A percentile compares a stretch with the other conserved stretches of the same genome.
phyloP scores from a whole-genome alignment of 2,888 invertebrate genomes.

The Acheta domesticus region DNA sequence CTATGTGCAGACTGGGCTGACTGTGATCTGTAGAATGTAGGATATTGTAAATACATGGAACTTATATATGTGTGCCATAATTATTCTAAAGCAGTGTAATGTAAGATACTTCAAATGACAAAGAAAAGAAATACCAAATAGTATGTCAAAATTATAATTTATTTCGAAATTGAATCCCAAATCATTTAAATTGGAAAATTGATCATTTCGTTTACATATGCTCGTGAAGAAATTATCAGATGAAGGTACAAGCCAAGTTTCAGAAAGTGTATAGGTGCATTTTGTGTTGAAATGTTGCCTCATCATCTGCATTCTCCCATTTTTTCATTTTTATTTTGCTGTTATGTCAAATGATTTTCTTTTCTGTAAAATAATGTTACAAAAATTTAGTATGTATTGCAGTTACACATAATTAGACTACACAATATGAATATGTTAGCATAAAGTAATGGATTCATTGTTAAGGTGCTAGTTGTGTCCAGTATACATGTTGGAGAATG shows the following conservation, averaged over 20 bases:
- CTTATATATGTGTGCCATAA: neutral
- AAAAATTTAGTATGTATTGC: neutral
- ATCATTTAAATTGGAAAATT: neutral
- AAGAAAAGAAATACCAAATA: neutral
- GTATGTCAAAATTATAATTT: neutral
- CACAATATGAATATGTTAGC: neutral
- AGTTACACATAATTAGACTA: neutral
- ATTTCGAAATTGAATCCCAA: neutral
- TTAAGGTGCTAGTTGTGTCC: neutral
- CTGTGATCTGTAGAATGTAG: constrained; percentile 7
- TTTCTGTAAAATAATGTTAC: neutral
- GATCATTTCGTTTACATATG: neutral
- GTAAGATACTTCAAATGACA: neutral
- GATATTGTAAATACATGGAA: neutral
- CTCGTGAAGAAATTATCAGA: neutral
- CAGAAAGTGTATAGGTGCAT: neutral
- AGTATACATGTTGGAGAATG: neutral
- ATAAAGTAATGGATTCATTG: neutral
- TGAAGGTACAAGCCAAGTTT: constrained; percentile 18
- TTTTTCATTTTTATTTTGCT: neutral
- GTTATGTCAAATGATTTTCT: neutral
- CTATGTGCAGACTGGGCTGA: neutral
- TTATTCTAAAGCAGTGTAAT: neutral
- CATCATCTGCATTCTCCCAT: neutral
- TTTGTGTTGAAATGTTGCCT: neutral